Base-by-base conservation (phyloP, 2,888 invertebrate genomes). In the Drosophila tanythrix region DNA sequence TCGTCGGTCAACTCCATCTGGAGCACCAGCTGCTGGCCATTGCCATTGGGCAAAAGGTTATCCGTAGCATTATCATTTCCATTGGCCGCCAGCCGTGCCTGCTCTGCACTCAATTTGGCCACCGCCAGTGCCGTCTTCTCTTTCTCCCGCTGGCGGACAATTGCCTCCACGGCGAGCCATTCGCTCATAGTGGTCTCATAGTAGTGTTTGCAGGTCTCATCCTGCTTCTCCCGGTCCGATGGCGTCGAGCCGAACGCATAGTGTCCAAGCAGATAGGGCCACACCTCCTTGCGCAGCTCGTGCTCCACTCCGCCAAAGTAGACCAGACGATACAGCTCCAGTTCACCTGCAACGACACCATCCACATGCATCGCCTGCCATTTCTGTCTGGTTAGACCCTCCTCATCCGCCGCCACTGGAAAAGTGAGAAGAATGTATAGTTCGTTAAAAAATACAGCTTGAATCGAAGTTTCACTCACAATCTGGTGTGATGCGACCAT, bases 101-200 rank as follows among this genome's bases (percentile, higher is more conserved):
- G 92, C 63, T 92, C 92, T 68, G 94, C 95, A 15, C 87, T 82
- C 92, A 93, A 69, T 76, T 95, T 96, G 1, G 97, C 97, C 61
- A 97, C 95, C 36, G 97, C 97, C 21, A 96, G 96, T 0, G 97
- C 97, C 74, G 97, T 97, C 36, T 95, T 96, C 91, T 97, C 97
- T 74, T 96, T 95, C 88, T 98, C 97, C 4, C 95, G 93, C 91
- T 97, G 97, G 2, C 95, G 93, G 0, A 98, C 97, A 75, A 98
- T 98, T 0, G 98, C 98, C 92, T 99, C 99, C 0, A 98, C 97
- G 0, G 98, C 98, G 75, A 98, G 93, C 99, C 99, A 99, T 92
- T 98, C 98, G 0, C 98, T 97, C 97, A 98, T 97, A 0, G 97
- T 97, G 11, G 96, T 96, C 92, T 98, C 98, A 87, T 98, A 98